Percentiles rank a stretch among this genome's conserved stretches.
Conservation (phyloP, 2,797 vertebrate genomes). For the Argentina silus region DNA sequence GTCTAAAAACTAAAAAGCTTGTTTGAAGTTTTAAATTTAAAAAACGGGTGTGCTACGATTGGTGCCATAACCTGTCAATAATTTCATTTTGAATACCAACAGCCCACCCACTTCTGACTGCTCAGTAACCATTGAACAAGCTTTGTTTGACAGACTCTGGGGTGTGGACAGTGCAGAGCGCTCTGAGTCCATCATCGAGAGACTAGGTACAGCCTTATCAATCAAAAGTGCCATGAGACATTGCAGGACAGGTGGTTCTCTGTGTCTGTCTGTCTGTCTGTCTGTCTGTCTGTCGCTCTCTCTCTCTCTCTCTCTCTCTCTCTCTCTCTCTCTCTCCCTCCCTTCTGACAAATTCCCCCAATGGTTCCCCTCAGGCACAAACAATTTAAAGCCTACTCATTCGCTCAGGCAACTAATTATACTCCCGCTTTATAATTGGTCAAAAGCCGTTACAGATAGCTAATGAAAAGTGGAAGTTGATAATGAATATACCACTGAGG, state of each 20-base stretch:
- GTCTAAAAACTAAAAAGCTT: too few species aligned
- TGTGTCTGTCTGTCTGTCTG: neutral
- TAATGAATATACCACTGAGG: slow-evolving; percentile 51
- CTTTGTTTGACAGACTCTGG: too few species aligned
- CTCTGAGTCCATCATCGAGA: too few species aligned
- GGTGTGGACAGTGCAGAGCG: too few species aligned
- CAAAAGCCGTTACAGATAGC: slow-evolving; percentile 57
- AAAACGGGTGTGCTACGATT: too few species aligned
- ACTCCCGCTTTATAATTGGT: slow-evolving; percentile 58
- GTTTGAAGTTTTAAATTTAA: too few species aligned
- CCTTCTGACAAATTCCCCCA: slow-evolving; percentile 33
- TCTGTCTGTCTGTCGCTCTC: neutral
- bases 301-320: slow-evolving; percentile 23
- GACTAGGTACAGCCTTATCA: too few species aligned
- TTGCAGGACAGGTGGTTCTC: neutral
- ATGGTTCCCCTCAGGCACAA: slow-evolving; percentile 45
- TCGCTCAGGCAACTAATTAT: slow-evolving; percentile 57
- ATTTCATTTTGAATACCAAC: too few species aligned
- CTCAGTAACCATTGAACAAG: too few species aligned
- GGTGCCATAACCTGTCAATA: too few species aligned
- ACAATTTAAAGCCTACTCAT: slow-evolving; percentile 31
- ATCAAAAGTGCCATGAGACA: neutral
- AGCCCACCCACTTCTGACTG: too few species aligned
- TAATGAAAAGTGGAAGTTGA: slow-evolving; percentile 61
- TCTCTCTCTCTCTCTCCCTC: neutral